A percentile compares a stretch with the other conserved stretches of the same genome.
phyloP scores from a whole-genome alignment of 2,113 vertebrate species.

The Bagarius yarrelli region DNA sequence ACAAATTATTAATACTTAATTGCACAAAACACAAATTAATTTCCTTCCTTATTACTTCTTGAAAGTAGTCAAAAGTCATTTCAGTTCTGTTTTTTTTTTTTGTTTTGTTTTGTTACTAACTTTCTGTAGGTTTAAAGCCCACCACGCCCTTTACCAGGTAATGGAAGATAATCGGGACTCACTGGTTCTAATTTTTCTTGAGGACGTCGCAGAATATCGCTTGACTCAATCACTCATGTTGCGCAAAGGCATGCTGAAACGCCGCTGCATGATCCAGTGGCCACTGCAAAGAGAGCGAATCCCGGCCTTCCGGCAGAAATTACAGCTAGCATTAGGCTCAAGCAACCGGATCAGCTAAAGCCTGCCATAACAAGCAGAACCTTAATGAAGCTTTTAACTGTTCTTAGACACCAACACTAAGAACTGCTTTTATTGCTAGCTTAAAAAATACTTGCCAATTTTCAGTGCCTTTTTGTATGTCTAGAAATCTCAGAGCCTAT shows the following conservation, averaged over 20 bases:
- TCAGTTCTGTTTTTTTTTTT: not conserved
- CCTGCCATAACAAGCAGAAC: not conserved
- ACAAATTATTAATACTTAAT: not conserved
- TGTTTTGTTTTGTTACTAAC: not conserved
- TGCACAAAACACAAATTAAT: not conserved
- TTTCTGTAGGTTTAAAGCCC: slow-evolving; percentile 81
- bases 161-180: slow-evolving; percentile 88
- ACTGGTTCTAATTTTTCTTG: slow-evolving; percentile 86
- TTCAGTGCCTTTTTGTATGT: not conserved
- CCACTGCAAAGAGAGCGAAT: slow-evolving; percentile 81
- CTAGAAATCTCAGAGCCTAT: not conserved
- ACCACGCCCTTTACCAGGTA: slow-evolving; percentile 87
- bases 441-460: not conserved
- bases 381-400: not conserved
- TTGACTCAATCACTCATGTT: slow-evolving; percentile 80
- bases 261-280: slow-evolving; percentile 84
- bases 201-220: slow-evolving; percentile 88
- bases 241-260: slow-evolving; percentile 87
- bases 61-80: not conserved
- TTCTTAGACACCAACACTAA: not conserved
- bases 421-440: not conserved
- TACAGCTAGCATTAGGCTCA: slow-evolving; percentile 82
- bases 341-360: slow-evolving; percentile 65
- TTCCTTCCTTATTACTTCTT: not conserved
- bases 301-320: slow-evolving; percentile 80